Evolutionary conservation across 2,797 vertebrate species (phyloP).

Genomic region (Microctenopoma stevenorrisi): DNA sequence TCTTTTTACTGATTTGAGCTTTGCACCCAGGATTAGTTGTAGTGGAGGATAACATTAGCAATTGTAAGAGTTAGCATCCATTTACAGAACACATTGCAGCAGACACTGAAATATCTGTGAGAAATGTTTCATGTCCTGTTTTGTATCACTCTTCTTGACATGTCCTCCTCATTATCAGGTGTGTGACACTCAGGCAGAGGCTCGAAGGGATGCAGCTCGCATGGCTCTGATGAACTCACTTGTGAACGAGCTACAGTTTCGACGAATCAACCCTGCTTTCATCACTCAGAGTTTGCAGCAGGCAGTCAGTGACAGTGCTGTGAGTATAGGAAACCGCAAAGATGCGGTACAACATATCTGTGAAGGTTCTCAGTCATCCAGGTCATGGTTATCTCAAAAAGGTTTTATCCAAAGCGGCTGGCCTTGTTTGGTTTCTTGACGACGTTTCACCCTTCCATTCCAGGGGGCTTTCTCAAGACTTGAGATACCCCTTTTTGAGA

Average conservation of each 20-base stretch:
- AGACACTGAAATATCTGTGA: not conserved
- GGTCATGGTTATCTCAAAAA: too few relatives aligned
- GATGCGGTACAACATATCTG: not conserved
- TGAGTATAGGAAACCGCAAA: conserved; percentile 73
- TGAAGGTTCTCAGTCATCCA: too few relatives aligned
- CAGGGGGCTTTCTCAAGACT: too few relatives aligned
- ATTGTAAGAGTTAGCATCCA: not conserved
- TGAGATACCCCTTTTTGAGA: too few relatives aligned
- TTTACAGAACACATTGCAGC: not conserved
- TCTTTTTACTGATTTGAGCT: conserved; percentile 60
- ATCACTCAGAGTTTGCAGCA: conserved; percentile 88
- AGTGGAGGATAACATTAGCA: conserved; percentile 57
- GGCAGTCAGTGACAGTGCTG: conserved; percentile 85
- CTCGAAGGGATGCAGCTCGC: conserved; percentile 90
- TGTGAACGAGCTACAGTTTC: conserved; percentile 90
- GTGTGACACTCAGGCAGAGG: conserved; percentile 91
- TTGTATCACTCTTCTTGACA: not conserved
- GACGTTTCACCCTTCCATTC: too few relatives aligned
- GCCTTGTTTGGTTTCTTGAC: too few relatives aligned
- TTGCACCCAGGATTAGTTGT: conserved; percentile 65
- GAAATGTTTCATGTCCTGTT: not conserved
- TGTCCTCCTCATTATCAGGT: conserved; percentile 71
- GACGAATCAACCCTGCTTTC: conserved; percentile 88
- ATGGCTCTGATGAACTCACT: conserved; percentile 93
- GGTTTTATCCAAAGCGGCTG: too few relatives aligned